Base-by-base conservation (phyloP, 1,140 invertebrate genomes). In the Drosophila navojoa region DNA sequence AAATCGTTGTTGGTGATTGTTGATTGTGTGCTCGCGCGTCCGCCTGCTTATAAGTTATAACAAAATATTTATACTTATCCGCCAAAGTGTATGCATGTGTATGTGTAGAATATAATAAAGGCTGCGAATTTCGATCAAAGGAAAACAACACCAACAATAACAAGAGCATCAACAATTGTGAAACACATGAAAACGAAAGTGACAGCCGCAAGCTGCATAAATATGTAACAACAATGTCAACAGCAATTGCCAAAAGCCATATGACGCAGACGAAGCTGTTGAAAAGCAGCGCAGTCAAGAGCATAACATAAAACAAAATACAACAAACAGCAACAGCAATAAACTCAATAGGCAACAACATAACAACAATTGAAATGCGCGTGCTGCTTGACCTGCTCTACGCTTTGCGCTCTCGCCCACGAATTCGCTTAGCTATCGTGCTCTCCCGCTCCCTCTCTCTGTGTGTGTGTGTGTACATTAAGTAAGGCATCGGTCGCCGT, bases 161-260 rank as follows among this genome's bases (percentile, higher is more conserved):
- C 72, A 69, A 55, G 35, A 67, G 47, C 64, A 84, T 50, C 42
- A 62, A 22, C n/a, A 77, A 87, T 49, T 22, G 62, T 60, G 22
- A 68, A 69, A 62, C 57, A 42, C 45, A 60, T 64, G 45, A 77
- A 79, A 79, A 70, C 64, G 75, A 79, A 87, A 87, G 82, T 89
- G 79, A 74, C 78, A 75, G 60, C 55, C 67, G 77, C 64, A 70
- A 61, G 27, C 58, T 52, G 57, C 59, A 75, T 50, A 75, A 66
- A 86, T 76, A 67, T 70, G 63, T 79, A 87, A 78, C 81, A 22
- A 22, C 19, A 86, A 87, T 78, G 82, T 81, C 82, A 87, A 86
- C 69, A 76, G 60, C 73, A 71, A 76, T 60, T 66, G 67, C 19
- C 22, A 49, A 38, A 58, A 62, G 45, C 52, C 42, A 55, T 13